A percentile compares a stretch with the other conserved stretches of the same genome.
Evolutionary conservation across 2,113 vertebrate genomes (phyloP).

Genomic region (Amblyornis subalaris): DNA sequence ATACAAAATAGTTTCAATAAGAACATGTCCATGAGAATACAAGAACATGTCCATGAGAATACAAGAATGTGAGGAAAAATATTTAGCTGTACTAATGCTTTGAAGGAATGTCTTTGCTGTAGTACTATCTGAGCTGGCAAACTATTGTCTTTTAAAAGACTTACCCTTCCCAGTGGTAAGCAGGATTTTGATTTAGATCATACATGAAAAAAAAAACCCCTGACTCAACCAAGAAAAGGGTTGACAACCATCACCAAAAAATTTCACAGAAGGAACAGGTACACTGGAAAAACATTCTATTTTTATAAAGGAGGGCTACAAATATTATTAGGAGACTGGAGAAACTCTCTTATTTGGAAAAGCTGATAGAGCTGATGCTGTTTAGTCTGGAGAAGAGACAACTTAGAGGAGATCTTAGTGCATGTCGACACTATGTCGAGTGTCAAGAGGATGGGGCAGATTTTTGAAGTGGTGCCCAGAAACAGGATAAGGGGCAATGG

Average conservation of each 20-base stretch:
- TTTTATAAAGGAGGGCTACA: background rate
- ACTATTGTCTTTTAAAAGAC: background rate
- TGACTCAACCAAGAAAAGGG: background rate
- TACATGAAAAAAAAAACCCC: background rate
- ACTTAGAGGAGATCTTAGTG: background rate
- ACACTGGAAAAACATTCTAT: background rate
- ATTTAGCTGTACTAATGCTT: background rate
- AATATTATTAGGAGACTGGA: background rate
- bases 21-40: background rate
- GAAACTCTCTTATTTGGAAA: background rate
- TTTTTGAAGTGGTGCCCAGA: background rate
- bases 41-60: background rate
- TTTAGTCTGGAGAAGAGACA: background rate
- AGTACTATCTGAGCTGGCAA: background rate
- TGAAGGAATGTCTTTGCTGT: background rate
- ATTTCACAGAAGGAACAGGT: background rate
- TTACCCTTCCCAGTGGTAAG: background rate
- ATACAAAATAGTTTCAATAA: rapidly evolving
- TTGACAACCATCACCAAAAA: background rate
- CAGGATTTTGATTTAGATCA: background rate
- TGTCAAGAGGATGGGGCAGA: background rate
- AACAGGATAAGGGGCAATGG: background rate
- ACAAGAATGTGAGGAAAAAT: background rate
- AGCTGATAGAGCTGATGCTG: background rate
- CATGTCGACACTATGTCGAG: too few species aligned